These are phyloP conservation scores for Amphiprion percula DNA, from an alignment of 2,113 vertebrate species.

Conservation along the genomic window DNA sequence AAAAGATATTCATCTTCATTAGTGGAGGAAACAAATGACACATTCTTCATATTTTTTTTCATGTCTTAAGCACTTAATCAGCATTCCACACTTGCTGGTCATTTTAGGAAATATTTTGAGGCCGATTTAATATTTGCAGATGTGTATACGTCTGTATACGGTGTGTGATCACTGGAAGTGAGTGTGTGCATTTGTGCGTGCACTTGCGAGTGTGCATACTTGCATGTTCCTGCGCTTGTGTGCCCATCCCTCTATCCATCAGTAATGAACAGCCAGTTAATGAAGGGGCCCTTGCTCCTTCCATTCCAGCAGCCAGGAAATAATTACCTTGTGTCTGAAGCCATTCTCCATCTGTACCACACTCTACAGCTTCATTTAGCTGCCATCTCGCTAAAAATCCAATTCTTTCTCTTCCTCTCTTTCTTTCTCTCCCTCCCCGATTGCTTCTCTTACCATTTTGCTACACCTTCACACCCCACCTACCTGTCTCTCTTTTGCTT, in stretches of 20 bases:
- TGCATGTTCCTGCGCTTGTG: conserved; percentile 31
- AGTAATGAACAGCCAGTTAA: conserved; percentile 81
- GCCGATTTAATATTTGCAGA: conserved; percentile 29
- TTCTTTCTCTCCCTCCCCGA: not conserved
- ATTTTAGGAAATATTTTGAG: conserved; percentile 26
- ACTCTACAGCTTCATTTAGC: conserved; percentile 70
- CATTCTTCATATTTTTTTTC: conserved; percentile 15
- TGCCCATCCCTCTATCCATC: conserved; percentile 66
- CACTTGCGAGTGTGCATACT: not conserved
- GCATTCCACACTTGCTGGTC: conserved; percentile 23
- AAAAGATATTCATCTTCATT: conserved; percentile 35
- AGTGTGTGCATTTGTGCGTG: conserved; percentile 1
- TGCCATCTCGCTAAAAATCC: conserved; percentile 61
- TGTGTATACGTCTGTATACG: conserved; percentile 23
- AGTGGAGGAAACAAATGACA: conserved; percentile 4
- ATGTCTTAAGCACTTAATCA: conserved; percentile 31
- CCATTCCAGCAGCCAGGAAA: conserved; percentile 76
- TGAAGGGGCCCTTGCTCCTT: conserved; percentile 74
- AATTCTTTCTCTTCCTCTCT: conserved; percentile 44
- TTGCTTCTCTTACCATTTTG: conserved; percentile 30
- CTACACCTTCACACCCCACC: conserved; percentile 38
- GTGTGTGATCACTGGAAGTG: not conserved
- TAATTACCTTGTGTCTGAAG: conserved; percentile 80
- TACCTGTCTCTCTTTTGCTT: conserved; percentile 27
- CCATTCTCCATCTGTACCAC: conserved; percentile 73